A percentile compares a stretch with the other conserved stretches of the same genome.
Evolutionary conservation across 2,113 vertebrate genomes (phyloP).

Genomic region (zebrafish (Danio rerio)): GRCz12tu NC_133186.1:13552001-13552500

Average conservation of each 20-base stretch:
- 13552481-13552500: too few species aligned
- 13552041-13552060: background rate
- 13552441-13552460: background rate
- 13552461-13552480: background rate
- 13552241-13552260: constrained; percentile 94
- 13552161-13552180: too few species aligned
- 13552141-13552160: too few species aligned
- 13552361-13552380: constrained; percentile 11
- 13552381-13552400: background rate
- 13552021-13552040: background rate
- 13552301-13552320: constrained; percentile 45
- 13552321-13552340: constrained; percentile 32
- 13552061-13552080: too few species aligned
- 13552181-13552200: too few species aligned
- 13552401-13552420: background rate
- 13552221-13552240: constrained; percentile 75
- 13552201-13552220: background rate
- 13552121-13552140: too few species aligned
- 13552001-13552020: background rate
- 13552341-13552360: constrained; percentile 38
- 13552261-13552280: constrained; percentile 93
- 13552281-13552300: constrained; percentile 80
- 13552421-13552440: background rate
- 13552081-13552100: too few species aligned
- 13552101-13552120: too few species aligned